A percentile compares a stretch with the other conserved stretches of the same genome.
Conservation (phyloP, 2,797 vertebrate genomes). For the Poecilia velifera region DNA sequence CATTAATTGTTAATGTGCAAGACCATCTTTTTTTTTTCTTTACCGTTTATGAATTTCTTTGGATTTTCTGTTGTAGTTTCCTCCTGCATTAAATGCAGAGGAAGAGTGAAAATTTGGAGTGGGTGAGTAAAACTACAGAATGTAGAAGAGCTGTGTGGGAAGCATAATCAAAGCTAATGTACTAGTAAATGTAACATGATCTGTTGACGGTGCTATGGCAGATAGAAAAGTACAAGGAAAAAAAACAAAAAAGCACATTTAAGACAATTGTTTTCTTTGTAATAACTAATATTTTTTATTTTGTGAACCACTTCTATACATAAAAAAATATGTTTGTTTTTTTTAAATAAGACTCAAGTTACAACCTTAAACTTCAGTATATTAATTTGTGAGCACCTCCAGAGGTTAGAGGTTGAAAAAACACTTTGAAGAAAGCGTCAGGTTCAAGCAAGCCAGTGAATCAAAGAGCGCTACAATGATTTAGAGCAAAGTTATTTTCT, state of each 20-base stretch:
- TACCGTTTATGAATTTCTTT: neutral
- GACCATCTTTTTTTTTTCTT: neutral
- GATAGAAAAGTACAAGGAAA: too few relatives aligned
- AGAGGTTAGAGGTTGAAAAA: neutral
- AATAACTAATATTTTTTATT: too few relatives aligned
- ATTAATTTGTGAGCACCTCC: neutral
- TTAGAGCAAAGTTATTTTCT: neutral
- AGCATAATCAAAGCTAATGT: too few relatives aligned
- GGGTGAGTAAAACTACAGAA: neutral
- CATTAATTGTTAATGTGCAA: neutral
- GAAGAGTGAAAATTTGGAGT: neutral
- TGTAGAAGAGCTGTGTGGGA: neutral
- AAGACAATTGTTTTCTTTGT: too few relatives aligned
- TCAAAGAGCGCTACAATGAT: neutral
- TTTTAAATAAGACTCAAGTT: too few relatives aligned
- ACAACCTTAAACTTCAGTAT: too few relatives aligned
- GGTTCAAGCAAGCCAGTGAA: neutral
- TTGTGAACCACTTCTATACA: too few relatives aligned
- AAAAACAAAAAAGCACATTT: too few relatives aligned
- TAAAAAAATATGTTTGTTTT: too few relatives aligned
- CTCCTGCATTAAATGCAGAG: neutral
- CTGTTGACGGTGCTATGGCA: too few relatives aligned
- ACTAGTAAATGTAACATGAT: too few relatives aligned
- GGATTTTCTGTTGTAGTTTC: neutral
- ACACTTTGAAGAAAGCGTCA: neutral